These are phyloP conservation scores for Pammene fasciana DNA, from an alignment of 2,888 invertebrate genomes.

Conservation along the genomic window DNA sequence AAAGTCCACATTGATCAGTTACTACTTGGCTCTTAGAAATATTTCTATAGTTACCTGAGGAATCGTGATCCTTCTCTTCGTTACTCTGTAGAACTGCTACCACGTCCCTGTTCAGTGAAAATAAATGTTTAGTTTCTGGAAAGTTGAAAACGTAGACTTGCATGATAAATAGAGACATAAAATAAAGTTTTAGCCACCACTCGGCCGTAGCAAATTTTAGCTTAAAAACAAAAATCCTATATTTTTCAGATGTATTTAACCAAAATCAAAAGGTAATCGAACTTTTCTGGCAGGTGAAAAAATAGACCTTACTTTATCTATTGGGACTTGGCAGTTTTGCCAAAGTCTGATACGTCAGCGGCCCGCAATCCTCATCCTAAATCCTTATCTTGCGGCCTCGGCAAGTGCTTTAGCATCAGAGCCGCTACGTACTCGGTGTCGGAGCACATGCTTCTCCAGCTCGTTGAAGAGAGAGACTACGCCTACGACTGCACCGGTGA, in stretches of 20 bases:
- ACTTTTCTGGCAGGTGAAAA: no score
- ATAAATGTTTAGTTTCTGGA: background rate
- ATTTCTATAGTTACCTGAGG: slow-evolving; percentile 65
- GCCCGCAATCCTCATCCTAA: slow-evolving; percentile 94
- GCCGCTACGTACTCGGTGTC: slow-evolving; percentile 77
- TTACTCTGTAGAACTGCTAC: slow-evolving; percentile 87
- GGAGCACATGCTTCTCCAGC: slow-evolving; percentile 91
- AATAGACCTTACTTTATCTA: slow-evolving; percentile 69
- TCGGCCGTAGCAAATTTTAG: no score
- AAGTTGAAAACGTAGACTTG: no score
- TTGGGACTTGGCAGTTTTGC: slow-evolving; percentile 92
- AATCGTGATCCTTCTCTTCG: slow-evolving; percentile 83
- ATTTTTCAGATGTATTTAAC: no score
- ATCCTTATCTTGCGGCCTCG: slow-evolving; percentile 88
- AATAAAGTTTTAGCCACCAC: no score
- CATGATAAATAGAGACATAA: no score
- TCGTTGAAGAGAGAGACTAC: slow-evolving; percentile 92
- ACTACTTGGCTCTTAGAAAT: background rate
- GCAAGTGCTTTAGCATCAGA: slow-evolving; percentile 86
- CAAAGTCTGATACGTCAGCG: slow-evolving; percentile 92
- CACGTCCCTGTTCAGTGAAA: slow-evolving; percentile 83
- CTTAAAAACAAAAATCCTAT: no score
- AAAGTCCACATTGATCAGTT: no score
- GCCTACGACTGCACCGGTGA: slow-evolving; percentile 91
- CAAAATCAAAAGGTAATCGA: no score